A percentile compares a stretch with the other conserved stretches of the same genome.
phyloP scores from a whole-genome alignment of 2,113 vertebrate genomes.

The Otolemur garnettii region DNA sequence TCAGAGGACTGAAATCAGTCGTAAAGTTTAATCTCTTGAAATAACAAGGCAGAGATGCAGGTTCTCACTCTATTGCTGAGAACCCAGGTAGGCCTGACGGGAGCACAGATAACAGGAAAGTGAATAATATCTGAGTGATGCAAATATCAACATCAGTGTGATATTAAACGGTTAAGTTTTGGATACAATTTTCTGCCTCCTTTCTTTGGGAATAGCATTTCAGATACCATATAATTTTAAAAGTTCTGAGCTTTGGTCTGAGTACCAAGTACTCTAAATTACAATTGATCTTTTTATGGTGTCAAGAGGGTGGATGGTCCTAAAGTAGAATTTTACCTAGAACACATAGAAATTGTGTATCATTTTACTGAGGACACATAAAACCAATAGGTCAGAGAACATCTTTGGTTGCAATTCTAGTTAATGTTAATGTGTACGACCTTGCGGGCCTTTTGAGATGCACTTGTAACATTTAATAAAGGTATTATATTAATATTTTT shows the following conservation, averaged over 20 bases:
- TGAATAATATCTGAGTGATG: neutral
- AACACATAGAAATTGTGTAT: neutral
- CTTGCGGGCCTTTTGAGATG: neutral
- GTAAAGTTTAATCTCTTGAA: neutral
- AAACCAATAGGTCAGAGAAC: neutral
- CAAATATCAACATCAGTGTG: neutral
- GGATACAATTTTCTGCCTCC: neutral
- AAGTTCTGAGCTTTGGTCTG: neutral
- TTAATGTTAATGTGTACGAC: neutral
- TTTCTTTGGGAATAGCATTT: constrained; percentile 45
- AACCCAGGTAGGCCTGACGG: neutral
- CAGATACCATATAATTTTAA: neutral
- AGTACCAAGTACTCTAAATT: constrained; percentile 1
- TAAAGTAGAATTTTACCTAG: neutral
- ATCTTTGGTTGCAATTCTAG: neutral
- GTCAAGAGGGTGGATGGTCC: neutral
- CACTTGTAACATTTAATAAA: neutral
- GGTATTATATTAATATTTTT: neutral
- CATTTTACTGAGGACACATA: neutral
- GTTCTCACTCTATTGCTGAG: neutral
- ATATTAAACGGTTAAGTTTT: neutral
- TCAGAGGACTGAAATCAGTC: neutral
- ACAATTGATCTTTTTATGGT: neutral
- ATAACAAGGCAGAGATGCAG: neutral
- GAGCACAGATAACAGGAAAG: neutral